A percentile compares a stretch with the other conserved stretches of the same genome.
phyloP scores from a whole-genome alignment of 2,113 vertebrate genomes.

The Lates calcarifer region DNA sequence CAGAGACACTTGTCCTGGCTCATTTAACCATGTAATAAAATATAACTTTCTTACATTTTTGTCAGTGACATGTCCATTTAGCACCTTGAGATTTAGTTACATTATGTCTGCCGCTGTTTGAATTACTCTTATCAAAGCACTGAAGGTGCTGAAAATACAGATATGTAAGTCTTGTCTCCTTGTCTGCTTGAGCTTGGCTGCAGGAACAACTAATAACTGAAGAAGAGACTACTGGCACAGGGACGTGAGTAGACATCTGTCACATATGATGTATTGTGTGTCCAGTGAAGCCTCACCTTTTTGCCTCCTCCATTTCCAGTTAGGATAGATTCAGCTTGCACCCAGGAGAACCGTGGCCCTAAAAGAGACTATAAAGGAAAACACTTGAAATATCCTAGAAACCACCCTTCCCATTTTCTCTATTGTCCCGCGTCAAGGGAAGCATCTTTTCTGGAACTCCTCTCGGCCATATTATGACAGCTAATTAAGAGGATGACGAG shows the following conservation, averaged over 20 bases:
- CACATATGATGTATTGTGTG: constrained; percentile 67
- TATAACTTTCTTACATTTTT: background rate
- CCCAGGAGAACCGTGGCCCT: constrained; percentile 59
- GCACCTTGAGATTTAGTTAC: background rate
- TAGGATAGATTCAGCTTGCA: constrained; percentile 41
- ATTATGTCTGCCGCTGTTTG: background rate
- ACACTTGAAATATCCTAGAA: constrained; percentile 74
- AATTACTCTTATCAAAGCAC: background rate
- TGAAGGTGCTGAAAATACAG: background rate
- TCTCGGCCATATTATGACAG: constrained; percentile 82
- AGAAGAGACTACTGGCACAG: constrained; percentile 27
- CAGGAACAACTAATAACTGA: constrained; percentile 33
- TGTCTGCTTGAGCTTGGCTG: background rate
- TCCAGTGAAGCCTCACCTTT: constrained; percentile 61
- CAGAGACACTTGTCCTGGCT: background rate
- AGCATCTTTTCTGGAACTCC: constrained; percentile 75
- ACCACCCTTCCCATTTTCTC: constrained; percentile 49
- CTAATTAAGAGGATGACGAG: constrained; percentile 84
- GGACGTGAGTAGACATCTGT: constrained; percentile 60
- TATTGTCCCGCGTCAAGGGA: constrained; percentile 68
- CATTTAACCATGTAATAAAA: background rate
- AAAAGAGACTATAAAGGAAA: constrained; percentile 69
- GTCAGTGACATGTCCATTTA: background rate
- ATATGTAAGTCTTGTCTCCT: background rate
- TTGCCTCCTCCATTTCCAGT: constrained; percentile 65